These are phyloP conservation scores for Notarius quadriscutis DNA, from an alignment of 2,113 vertebrate genomes.

Conservation along the genomic window DNA sequence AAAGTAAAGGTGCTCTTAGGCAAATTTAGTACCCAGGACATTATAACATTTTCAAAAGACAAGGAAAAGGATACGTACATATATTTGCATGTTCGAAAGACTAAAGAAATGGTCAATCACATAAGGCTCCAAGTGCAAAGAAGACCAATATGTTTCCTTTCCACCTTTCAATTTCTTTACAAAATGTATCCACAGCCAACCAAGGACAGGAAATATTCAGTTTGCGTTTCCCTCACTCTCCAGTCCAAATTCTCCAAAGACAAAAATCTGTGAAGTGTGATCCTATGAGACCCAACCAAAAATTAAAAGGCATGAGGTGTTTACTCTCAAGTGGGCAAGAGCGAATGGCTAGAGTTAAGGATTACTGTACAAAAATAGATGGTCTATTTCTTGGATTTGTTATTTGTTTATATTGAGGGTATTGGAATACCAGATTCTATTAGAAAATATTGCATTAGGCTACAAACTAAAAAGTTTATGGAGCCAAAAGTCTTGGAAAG, in stretches of 20 bases:
- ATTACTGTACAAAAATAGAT: background rate
- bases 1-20: background rate
- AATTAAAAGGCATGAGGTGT: conserved; percentile 2
- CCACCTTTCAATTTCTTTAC: background rate
- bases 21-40: background rate
- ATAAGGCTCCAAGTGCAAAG: background rate
- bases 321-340: background rate
- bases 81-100: background rate
- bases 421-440: background rate
- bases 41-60: conserved; percentile 17
- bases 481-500: background rate
- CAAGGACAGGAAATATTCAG: background rate
- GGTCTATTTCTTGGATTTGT: background rate
- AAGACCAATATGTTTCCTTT: background rate
- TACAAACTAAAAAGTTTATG: background rate
- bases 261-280: conserved; percentile 1
- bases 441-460: background rate
- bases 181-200: background rate
- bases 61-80: background rate
- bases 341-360: background rate
- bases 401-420: background rate
- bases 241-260: background rate
- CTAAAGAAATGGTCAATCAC: background rate
- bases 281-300: background rate
- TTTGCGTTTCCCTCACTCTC: background rate